Evolutionary conservation across 2,797 vertebrate species (phyloP).

Genomic region (Pteropus rufus): DNA sequence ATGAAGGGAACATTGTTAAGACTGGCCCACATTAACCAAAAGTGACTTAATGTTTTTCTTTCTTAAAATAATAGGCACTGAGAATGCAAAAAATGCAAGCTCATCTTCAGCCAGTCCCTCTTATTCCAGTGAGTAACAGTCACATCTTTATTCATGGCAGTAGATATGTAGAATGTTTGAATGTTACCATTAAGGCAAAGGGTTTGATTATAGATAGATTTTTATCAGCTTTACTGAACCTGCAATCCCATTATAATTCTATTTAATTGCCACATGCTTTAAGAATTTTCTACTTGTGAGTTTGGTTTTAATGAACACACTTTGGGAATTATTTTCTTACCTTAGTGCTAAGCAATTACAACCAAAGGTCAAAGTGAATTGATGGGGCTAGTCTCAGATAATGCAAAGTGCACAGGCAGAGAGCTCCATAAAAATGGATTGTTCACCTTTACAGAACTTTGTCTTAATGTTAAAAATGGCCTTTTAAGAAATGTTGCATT

Average conservation of each 20-base stretch:
- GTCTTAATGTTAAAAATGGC: background rate
- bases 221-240: constrained; percentile 31
- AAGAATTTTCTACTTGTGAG: constrained; percentile 17
- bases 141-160: background rate
- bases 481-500: background rate
- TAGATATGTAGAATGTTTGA: background rate
- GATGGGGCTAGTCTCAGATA: background rate
- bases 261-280: constrained; percentile 7
- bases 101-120: background rate
- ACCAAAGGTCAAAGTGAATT: background rate
- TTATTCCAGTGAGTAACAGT: constrained; percentile 81
- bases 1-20: background rate
- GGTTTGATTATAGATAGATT: background rate
- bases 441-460: background rate
- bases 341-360: constrained; percentile 27
- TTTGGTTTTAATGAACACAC: background rate
- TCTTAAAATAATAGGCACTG: constrained; percentile 43
- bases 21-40: constrained; percentile 37
- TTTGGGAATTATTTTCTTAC: background rate
- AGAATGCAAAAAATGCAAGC: constrained; percentile 9
- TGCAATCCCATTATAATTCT: background rate
- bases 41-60: constrained; percentile 41
- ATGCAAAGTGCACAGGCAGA: background rate
- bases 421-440: background rate
- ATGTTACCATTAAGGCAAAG: background rate